Conservation (phyloP, 2,888 invertebrate species). For the Calliphora vomitoria region DNA sequence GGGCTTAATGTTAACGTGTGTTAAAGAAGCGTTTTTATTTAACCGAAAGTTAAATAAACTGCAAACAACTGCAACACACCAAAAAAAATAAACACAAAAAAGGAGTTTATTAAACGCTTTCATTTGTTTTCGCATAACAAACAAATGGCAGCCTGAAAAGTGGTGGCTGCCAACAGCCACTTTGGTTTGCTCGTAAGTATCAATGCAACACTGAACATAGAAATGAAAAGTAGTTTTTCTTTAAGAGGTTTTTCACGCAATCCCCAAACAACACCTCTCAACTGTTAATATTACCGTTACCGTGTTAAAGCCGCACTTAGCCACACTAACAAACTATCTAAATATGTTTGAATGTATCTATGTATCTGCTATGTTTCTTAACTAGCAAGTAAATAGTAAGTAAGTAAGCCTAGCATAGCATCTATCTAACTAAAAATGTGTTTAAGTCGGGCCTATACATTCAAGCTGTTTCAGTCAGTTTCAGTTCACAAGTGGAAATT, state of each 20-base stretch:
- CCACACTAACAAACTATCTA: slow-evolving; percentile 19
- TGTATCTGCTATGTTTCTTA: neutral
- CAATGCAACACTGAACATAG: slow-evolving; percentile 41
- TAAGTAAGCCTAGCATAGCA: slow-evolving; percentile 14
- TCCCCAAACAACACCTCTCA: slow-evolving; percentile 63
- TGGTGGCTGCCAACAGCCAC: slow-evolving; percentile 41
- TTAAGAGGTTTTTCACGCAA: slow-evolving; percentile 69
- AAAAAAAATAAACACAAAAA: slow-evolving; percentile 19
- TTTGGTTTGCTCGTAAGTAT: neutral
- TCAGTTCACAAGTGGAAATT: slow-evolving; percentile 72
- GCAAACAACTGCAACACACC: slow-evolving; percentile 15
- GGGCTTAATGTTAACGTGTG: slow-evolving; percentile 37
- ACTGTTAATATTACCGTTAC: slow-evolving; percentile 53
- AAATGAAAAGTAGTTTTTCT: slow-evolving; percentile 74
- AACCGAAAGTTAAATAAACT: slow-evolving; percentile 71
- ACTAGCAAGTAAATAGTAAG: slow-evolving; percentile 3
- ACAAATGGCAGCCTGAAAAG: slow-evolving; percentile 26
- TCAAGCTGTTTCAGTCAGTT: slow-evolving; percentile 39
- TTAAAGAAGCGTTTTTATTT: slow-evolving; percentile 51
- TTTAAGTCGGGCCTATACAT: slow-evolving; percentile 23
- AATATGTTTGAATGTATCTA: neutral
- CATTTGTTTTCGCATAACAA: slow-evolving; percentile 71
- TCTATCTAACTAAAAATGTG: neutral
- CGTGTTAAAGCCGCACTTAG: slow-evolving; percentile 2
- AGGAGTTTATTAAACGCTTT: slow-evolving; percentile 73